Evolutionary conservation across 2,888 invertebrate genomes (phyloP).

Genomic region (Gisinianus flammeolus): DNA sequence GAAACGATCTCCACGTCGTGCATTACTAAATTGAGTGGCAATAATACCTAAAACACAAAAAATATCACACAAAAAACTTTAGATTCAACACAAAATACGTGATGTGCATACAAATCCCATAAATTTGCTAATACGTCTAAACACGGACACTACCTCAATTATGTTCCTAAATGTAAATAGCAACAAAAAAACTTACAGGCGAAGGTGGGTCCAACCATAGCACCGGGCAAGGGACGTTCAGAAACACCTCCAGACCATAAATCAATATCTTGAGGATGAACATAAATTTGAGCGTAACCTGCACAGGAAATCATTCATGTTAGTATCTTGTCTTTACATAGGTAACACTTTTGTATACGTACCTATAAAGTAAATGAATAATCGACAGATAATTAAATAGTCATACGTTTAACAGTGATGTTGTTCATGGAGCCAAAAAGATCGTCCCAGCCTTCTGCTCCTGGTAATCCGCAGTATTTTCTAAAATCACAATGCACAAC

Average conservation of each 20-base stretch:
- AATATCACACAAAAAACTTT: no score
- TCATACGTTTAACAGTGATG: slow-evolving; percentile 74
- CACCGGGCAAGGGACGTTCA: slow-evolving; percentile 85
- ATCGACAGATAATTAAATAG: not conserved
- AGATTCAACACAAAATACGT: no score
- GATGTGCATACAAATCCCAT: no score
- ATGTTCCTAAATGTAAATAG: not conserved
- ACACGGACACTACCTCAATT: no score
- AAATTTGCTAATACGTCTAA: no score
- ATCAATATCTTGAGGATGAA: slow-evolving; percentile 89
- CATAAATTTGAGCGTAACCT: slow-evolving; percentile 78
- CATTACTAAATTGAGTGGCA: slow-evolving; percentile 88
- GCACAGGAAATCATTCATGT: no score
- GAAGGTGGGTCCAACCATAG: slow-evolving; percentile 89
- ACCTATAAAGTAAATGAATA: not conserved
- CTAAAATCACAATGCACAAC: slow-evolving; percentile 61
- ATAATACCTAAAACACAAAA: slow-evolving; percentile 68
- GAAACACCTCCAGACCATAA: slow-evolving; percentile 94
- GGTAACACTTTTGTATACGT: not conserved
- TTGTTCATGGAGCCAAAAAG: slow-evolving; percentile 87
- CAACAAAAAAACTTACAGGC: slow-evolving; percentile 68
- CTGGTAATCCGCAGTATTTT: slow-evolving; percentile 85
- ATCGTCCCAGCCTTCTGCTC: slow-evolving; percentile 77
- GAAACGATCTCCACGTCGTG: slow-evolving; percentile 88
- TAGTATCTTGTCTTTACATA: not conserved